Evolutionary conservation across 2,113 vertebrate species (phyloP).

Genomic region (Elephantulus edwardii): DNA sequence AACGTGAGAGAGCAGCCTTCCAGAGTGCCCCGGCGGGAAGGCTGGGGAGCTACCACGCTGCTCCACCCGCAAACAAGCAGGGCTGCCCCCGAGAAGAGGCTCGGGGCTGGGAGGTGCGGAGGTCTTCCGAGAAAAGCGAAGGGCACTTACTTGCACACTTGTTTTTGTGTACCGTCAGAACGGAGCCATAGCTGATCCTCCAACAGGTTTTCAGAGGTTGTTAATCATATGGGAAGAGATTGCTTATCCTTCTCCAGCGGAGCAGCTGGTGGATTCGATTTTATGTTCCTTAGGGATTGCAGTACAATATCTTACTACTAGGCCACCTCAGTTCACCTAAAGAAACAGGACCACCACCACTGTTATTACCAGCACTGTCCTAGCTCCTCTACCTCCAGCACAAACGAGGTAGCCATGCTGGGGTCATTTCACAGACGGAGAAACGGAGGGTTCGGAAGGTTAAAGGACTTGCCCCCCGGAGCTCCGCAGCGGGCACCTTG

Average conservation of each 20-base stretch:
- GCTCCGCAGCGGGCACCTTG: not conserved
- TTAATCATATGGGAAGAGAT: no score
- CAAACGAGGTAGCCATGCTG: not conserved
- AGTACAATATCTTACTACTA: no score
- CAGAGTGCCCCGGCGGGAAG: not conserved
- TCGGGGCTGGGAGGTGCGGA: not conserved
- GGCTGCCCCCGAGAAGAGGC: not conserved
- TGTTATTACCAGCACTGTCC: not conserved
- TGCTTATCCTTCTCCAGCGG: no score
- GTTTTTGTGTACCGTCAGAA: no score
- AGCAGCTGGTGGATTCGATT: no score
- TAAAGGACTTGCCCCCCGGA: not conserved
- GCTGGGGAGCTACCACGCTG: not conserved
- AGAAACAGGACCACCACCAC: no score
- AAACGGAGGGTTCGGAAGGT: conserved; percentile 42
- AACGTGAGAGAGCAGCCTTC: not conserved
- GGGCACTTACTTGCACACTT: no score
- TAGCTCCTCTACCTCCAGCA: not conserved
- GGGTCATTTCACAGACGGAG: conserved; percentile 19
- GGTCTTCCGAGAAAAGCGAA: not conserved
- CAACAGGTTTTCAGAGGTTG: no score
- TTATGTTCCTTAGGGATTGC: no score
- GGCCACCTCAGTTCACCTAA: no score
- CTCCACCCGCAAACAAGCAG: not conserved
- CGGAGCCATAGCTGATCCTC: no score